A percentile compares a stretch with the other conserved stretches of the same genome.
phyloP scores from a whole-genome alignment of 2,888 invertebrate species.

The Drosophila nigritarsus region DNA sequence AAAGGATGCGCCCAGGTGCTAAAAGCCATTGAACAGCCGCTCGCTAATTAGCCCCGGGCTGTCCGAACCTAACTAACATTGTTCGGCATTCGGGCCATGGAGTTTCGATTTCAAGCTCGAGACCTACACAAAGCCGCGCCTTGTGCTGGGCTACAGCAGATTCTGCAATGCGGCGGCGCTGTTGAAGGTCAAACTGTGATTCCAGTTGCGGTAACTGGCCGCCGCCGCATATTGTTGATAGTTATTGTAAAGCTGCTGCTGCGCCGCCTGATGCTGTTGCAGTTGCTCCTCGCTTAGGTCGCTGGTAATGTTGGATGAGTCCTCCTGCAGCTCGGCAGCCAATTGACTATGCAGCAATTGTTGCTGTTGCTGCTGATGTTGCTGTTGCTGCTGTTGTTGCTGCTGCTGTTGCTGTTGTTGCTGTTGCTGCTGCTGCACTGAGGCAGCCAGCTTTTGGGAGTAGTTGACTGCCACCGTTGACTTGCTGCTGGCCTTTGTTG shows the following conservation, averaged over 20 bases:
- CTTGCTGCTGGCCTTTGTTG: slow-evolving; percentile 73
- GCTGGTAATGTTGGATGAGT: slow-evolving; percentile 82
- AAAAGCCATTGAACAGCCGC: slow-evolving; percentile 72
- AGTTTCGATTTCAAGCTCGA: slow-evolving; percentile 7
- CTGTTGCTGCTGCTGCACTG: slow-evolving; percentile 61
- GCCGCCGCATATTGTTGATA: slow-evolving; percentile 83
- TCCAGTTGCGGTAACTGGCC: slow-evolving; percentile 82
- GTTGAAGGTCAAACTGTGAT: slow-evolving; percentile 80
- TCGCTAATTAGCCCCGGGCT: slow-evolving; percentile 61
- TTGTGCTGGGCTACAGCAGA: slow-evolving; percentile 78
- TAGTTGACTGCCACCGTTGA: slow-evolving; percentile 68
- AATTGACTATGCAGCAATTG: slow-evolving; percentile 75
- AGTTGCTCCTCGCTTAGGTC: slow-evolving; percentile 83
- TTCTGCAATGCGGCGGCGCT: slow-evolving; percentile 83
- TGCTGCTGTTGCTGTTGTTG: slow-evolving; percentile 66
- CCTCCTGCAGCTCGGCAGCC: slow-evolving; percentile 77
- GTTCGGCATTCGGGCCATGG: background rate
- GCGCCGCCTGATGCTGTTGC: slow-evolving; percentile 79
- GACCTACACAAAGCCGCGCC: slow-evolving; percentile 56
- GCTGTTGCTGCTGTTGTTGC: slow-evolving; percentile 68
- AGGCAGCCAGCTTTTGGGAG: slow-evolving; percentile 66
- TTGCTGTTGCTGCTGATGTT: slow-evolving; percentile 73
- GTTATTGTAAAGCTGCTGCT: slow-evolving; percentile 82
- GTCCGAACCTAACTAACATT: slow-evolving; percentile 10
- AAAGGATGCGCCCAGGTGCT: slow-evolving; percentile 76